These are phyloP conservation scores for Sorex fumeus DNA, from an alignment of 2,113 vertebrate genomes.

Conservation along the genomic window DNA sequence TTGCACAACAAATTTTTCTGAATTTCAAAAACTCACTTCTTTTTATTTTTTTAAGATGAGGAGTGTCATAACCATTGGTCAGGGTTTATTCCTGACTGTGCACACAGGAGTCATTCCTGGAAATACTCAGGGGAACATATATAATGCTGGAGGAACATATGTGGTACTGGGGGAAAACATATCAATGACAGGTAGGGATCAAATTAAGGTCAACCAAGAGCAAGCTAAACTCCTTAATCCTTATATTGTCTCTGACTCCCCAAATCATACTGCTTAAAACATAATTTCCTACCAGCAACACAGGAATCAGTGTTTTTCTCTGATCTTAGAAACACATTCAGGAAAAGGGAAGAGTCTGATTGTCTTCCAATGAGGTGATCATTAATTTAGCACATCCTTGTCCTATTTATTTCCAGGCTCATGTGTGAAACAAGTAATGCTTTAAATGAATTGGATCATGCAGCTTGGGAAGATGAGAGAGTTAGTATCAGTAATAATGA, in stretches of 20 bases:
- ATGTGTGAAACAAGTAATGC: constrained; percentile 59
- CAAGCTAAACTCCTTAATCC: too few relatives aligned
- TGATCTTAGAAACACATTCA: constrained; percentile 48
- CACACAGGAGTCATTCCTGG: too few relatives aligned
- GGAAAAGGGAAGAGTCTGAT: constrained; percentile 56
- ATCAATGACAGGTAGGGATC: too few relatives aligned
- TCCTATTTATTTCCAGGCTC: constrained; percentile 73
- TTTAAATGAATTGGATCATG: constrained; percentile 75
- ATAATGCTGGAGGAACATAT: too few relatives aligned
- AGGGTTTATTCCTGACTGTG: too few relatives aligned
- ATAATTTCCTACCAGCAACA: background rate
- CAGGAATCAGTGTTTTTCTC: background rate
- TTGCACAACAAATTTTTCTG: background rate
- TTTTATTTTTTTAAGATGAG: too few relatives aligned
- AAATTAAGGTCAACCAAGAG: too few relatives aligned
- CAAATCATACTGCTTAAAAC: background rate
- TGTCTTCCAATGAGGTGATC: constrained; percentile 58
- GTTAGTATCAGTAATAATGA: constrained; percentile 82
- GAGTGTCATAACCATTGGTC: too few relatives aligned
- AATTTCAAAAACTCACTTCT: background rate
- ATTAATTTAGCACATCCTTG: constrained; percentile 74
- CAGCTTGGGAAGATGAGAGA: constrained; percentile 73
- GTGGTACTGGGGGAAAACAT: too few relatives aligned
- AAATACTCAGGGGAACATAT: too few relatives aligned
- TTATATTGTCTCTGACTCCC: too few relatives aligned